Conservation (phyloP, 2,888 invertebrate species). For the Drosophila multiciliata region DNA sequence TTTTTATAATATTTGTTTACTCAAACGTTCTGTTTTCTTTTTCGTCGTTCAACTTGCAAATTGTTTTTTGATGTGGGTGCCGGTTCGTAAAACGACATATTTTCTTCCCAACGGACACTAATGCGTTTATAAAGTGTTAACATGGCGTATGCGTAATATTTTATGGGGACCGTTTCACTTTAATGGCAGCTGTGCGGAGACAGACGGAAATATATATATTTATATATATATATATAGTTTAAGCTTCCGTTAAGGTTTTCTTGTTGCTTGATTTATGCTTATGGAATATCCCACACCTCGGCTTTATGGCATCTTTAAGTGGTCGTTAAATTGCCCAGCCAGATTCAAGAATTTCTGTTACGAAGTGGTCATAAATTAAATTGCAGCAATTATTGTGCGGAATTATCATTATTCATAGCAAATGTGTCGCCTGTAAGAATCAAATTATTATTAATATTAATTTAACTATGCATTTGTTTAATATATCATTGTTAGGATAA, state of each 20-base stretch:
- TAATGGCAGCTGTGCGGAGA: slow-evolving; percentile 59
- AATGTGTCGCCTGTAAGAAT: neutral
- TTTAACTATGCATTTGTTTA: neutral
- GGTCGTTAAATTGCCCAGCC: slow-evolving; percentile 54
- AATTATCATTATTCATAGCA: slow-evolving; percentile 56
- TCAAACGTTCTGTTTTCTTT: slow-evolving; percentile 18
- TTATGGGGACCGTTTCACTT: slow-evolving; percentile 26
- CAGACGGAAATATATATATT: slow-evolving; percentile 1
- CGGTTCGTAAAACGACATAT: slow-evolving; percentile 25
- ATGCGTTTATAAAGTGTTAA: slow-evolving; percentile 80
- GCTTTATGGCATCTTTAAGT: slow-evolving; percentile 56
- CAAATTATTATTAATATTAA: neutral
- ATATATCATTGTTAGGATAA: neutral
- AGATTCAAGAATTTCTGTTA: slow-evolving; percentile 32
- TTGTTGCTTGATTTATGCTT: slow-evolving; percentile 57
- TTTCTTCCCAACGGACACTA: slow-evolving; percentile 47
- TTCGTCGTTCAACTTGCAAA: slow-evolving; percentile 62
- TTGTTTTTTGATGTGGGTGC: slow-evolving; percentile 66
- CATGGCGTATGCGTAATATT: slow-evolving; percentile 71
- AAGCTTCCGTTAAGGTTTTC: slow-evolving; percentile 10
- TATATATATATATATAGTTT: slow-evolving; percentile 10
- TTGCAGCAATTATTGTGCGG: slow-evolving; percentile 60
- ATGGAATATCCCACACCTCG: slow-evolving; percentile 57
- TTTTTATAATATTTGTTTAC: slow-evolving; percentile 29
- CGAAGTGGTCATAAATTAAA: slow-evolving; percentile 60